phyloP scores from a whole-genome alignment of 2,113 vertebrate genomes.

The Tragelaphus scriptus region DNA sequence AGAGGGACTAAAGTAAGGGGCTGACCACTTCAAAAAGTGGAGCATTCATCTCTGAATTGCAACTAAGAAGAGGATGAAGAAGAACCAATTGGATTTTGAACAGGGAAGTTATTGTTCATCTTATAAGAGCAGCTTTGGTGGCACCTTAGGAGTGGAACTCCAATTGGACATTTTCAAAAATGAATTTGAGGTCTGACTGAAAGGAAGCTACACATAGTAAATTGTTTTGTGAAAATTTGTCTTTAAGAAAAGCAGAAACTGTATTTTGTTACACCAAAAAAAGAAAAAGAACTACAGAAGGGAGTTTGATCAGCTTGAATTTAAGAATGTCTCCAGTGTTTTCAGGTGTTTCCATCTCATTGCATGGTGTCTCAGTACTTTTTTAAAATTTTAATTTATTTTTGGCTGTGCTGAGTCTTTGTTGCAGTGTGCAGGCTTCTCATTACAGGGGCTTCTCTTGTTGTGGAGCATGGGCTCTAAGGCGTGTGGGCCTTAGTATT shows the following conservation, averaged over 20 bases:
- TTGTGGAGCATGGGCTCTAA: neutral
- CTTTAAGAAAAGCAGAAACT: neutral
- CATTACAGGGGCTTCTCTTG: neutral
- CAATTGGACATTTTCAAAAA: neutral
- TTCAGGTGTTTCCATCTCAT: neutral
- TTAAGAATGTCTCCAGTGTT: neutral
- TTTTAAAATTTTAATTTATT: fast-evolving
- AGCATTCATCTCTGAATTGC: neutral
- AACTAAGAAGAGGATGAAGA: neutral
- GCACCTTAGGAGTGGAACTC: neutral
- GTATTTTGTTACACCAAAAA: neutral
- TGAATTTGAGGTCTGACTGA: neutral
- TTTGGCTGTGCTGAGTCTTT: neutral
- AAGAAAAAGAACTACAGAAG: neutral
- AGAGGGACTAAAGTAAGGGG: neutral
- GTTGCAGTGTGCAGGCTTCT: neutral
- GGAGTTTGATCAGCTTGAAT: neutral
- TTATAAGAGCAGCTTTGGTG: neutral
- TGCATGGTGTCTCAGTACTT: neutral
- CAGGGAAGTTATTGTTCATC: neutral
- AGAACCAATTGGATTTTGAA: neutral
- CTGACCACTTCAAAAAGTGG: neutral
- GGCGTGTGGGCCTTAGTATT: neutral
- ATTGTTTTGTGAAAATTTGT: neutral
- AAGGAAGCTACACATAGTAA: neutral